Percentiles rank a stretch among this genome's conserved stretches.
Conservation (phyloP, 2,888 invertebrate genomes). For the Stenichneumon culpator region DNA sequence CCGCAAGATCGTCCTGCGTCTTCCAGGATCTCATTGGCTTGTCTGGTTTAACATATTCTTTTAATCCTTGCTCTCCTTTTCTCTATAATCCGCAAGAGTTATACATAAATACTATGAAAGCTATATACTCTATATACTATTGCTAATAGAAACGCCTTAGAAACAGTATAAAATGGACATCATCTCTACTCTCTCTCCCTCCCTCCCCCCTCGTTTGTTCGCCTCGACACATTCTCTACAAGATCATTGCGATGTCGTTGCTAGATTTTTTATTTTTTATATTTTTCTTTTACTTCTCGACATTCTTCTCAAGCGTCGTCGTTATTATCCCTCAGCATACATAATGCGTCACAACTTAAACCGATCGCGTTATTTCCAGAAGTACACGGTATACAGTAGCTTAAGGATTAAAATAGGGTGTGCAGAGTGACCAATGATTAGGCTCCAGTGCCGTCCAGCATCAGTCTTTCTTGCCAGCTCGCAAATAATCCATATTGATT, state of each 20-base stretch:
- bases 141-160: constrained; percentile 83
- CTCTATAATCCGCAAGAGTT: constrained; percentile 54
- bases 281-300: constrained; percentile 19
- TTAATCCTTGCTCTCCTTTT: constrained; percentile 21
- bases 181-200: constrained; percentile 61
- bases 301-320: constrained; percentile 18
- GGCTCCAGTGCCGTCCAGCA: constrained; percentile 76
- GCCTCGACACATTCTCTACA: constrained; percentile 36
- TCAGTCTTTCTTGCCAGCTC: constrained; percentile 80
- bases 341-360: constrained; percentile 61
- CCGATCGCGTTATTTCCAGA: constrained; percentile 65
- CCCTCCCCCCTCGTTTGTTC: constrained; percentile 31
- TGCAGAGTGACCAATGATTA: constrained; percentile 75
- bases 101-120: constrained; percentile 83
- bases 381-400: constrained; percentile 73
- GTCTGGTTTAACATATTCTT: constrained; percentile 28
- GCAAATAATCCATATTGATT: constrained; percentile 57
- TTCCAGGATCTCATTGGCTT: constrained; percentile 23
- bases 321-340: constrained; percentile 62
- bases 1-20: constrained; percentile 40
- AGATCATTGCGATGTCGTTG: constrained; percentile 48
- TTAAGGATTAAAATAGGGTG: constrained; percentile 65
- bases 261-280: constrained; percentile 59
- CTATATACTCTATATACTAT: constrained; percentile 79
- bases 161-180: constrained; percentile 84